phyloP scores from a whole-genome alignment of 2,888 invertebrate genomes.

The Lampropteryx suffumata region DNA sequence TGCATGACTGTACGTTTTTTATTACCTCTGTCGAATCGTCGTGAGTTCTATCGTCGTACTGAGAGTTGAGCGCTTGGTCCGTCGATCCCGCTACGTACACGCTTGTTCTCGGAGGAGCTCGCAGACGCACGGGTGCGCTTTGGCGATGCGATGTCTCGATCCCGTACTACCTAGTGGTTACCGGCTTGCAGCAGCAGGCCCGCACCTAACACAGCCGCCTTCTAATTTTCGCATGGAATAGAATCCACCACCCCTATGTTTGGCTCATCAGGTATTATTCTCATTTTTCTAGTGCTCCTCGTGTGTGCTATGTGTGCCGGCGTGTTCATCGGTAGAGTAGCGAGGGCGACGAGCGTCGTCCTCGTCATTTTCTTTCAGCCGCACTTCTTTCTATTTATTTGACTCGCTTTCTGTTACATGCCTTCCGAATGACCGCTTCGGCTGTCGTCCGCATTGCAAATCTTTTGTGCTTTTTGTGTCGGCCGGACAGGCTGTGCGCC shows the following conservation, averaged over 20 bases:
- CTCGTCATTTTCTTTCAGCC: conserved; percentile 63
- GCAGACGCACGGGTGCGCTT: conserved; percentile 80
- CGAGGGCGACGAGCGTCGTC: conserved; percentile 65
- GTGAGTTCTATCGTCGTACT: conserved; percentile 74
- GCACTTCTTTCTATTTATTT: conserved; percentile 78
- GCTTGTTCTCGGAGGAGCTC: conserved; percentile 76
- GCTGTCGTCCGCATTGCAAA: conserved; percentile 77
- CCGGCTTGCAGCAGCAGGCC: conserved; percentile 77
- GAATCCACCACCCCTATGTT: conserved; percentile 81
- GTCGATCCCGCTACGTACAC: conserved; percentile 82
- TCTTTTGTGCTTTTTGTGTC: conserved; percentile 80
- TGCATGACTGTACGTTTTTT: conserved; percentile 93
- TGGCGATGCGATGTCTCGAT: conserved; percentile 71
- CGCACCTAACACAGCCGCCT: conserved; percentile 81
- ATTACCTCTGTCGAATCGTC: conserved; percentile 80
- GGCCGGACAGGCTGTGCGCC: conserved; percentile 86
- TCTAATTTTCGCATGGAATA: conserved; percentile 82
- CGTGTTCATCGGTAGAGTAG: conserved; percentile 70
- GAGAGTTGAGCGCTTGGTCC: conserved; percentile 80
- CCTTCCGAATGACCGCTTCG: conserved; percentile 82
- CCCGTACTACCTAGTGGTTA: conserved; percentile 73
- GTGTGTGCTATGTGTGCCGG: conserved; percentile 78
- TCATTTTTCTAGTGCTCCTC: conserved; percentile 79
- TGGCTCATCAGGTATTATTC: conserved; percentile 82
- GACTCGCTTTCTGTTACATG: conserved; percentile 83